Conservation (phyloP, 2,888 invertebrate genomes). For the Iphiclides podalirius region DNA sequence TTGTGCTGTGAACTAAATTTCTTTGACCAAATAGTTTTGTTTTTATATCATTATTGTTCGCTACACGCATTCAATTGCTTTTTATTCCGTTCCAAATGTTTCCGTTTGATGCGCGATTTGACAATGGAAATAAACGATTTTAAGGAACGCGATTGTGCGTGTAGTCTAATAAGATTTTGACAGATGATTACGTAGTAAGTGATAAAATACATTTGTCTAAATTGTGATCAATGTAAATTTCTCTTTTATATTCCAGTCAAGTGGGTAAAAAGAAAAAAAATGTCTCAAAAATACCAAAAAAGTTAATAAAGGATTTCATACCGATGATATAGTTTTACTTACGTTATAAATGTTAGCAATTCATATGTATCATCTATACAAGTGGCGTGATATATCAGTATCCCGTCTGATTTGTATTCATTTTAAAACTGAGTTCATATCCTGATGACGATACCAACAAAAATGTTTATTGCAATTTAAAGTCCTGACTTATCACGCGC, state of each 20-base stretch:
- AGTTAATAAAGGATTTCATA: conserved; percentile 70
- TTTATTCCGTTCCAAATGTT: no score
- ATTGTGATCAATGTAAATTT: conserved; percentile 26
- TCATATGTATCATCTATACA: no score
- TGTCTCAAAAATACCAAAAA: conserved; percentile 75
- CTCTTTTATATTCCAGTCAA: conserved; percentile 51
- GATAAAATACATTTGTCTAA: conserved; percentile 12
- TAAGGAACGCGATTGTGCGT: conserved; percentile 4
- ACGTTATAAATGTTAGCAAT: no score
- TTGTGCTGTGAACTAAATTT: conserved; percentile 2
- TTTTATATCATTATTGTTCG: neutral
- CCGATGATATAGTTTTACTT: conserved; percentile 45
- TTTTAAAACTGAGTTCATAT: no score
- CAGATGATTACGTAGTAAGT: conserved; percentile 3
- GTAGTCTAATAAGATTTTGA: conserved; percentile 4
- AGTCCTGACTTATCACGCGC: no score
- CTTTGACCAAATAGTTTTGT: conserved; percentile 11
- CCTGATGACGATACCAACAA: no score
- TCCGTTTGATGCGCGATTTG: no score
- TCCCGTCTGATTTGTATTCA: no score
- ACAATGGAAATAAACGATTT: neutral
- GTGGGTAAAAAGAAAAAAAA: conserved; percentile 52
- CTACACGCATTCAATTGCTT: no score
- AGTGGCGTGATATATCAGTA: no score
- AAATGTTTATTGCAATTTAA: no score